Evolutionary conservation across 2,113 vertebrate genomes (phyloP), one percentile per base, ranked within the genome.

Genomic region (Apteryx mantelli): DNA sequence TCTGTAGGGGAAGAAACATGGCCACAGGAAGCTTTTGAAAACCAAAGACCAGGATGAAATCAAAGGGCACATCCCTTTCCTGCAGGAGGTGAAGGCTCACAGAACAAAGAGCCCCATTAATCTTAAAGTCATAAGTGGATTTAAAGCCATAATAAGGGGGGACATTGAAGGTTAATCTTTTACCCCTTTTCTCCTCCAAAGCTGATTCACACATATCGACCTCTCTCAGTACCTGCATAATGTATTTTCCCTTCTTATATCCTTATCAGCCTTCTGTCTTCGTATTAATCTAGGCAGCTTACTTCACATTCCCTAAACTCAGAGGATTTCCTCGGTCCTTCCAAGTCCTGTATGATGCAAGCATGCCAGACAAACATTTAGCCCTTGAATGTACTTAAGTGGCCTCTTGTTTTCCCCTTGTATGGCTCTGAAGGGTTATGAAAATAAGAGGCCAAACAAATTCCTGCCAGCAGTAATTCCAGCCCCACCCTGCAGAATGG

Each of bases 391-490:
- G 82, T 95, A 95, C 95, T 97, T 80, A 93, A 80, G 89, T 86
- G 93, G 94, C 90, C 89, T 97, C 82, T 95, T 95, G 84, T 97
- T 97, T 97, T 96, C 93, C 94, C 64, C 19, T 75, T 78, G 79
- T 95, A 93, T 91, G 68, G 78, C 85, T 97, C 84, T 60, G 87
- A 95, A 94, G 87, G 87, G 76, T 97, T 96, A 95, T 95, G 87
- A 95, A 97, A 97, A 94, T 93, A 95, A 93, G 64, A 97, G 64
- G 82, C 87, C 85, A 96, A 95, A 94, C 50, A 95, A 94, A 90
- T 86, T 91, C 82, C 78, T 95, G 89, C 93, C 93, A 96, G 85
- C 71, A 83, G 91, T 80, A 93, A 95, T 97, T 97, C 95, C 93
- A 97, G 85, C 89, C 82, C 87, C 94, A 95, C 94, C 93, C 96